phyloP scores from a whole-genome alignment of 2,888 invertebrate species.

The Fragum sueziense region DNA sequence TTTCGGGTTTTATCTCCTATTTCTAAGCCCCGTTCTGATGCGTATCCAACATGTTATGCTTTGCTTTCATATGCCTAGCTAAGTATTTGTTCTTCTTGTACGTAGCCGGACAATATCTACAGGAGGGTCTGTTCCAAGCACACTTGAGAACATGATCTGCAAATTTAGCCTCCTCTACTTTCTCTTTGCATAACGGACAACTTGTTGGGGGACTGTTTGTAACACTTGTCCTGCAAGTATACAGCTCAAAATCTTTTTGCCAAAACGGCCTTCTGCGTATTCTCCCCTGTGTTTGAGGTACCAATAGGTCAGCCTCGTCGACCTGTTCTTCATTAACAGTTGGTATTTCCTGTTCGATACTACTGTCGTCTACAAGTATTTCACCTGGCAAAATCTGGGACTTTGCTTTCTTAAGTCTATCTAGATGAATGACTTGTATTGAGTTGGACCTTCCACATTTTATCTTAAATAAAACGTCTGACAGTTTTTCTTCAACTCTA shows the following conservation, averaged over 20 bases:
- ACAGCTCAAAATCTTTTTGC: not conserved
- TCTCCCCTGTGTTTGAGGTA: not conserved
- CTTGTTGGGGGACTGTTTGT: no score
- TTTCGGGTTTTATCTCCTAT: no score
- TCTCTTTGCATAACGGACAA: no score
- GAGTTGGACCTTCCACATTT: constrained; percentile 39
- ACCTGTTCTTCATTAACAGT: not conserved
- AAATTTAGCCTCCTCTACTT: no score
- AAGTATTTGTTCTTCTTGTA: no score
- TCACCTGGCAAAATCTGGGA: not conserved
- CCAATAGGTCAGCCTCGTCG: not conserved
- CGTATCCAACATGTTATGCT: no score
- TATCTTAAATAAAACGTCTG: constrained; percentile 47
- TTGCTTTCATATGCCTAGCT: no score
- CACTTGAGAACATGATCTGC: no score
- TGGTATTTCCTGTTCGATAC: not conserved
- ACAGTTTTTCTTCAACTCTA: constrained; percentile 28
- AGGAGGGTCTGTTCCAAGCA: no score
- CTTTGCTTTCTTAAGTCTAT: constrained; percentile 15
- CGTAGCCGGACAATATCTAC: no score
- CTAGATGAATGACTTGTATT: constrained; percentile 20
- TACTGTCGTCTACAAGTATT: not conserved
- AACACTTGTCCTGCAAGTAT: no score
- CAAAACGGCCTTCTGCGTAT: not conserved
- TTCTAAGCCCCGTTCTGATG: no score